Evolutionary conservation across 2,888 invertebrate genomes (phyloP), one percentile per base, ranked within the genome.

Genomic region (Stomorhina lunata): DNA sequence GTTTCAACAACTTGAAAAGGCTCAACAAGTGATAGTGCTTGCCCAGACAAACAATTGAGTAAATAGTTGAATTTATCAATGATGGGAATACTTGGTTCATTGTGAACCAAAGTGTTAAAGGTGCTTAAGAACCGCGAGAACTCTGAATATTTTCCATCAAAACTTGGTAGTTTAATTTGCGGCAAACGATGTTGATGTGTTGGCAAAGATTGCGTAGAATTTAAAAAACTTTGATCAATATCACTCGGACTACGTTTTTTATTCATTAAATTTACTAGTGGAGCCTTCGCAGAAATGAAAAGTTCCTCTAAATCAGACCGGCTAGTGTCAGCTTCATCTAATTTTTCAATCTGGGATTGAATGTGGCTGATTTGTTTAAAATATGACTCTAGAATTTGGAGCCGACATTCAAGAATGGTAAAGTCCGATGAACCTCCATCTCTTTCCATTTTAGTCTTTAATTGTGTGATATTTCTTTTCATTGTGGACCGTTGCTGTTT

Each of bases 371-470:
- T 59, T 53, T 77, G 81, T 27, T 81, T 81, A 9, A 81, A 77
- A 53, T 81, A 61, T 27, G 76, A 59, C 15, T 77, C 66, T 3
- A 81, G 43, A n/a, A 77, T 81, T 72, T 81, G 68, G 1, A 81
- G 53, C 12, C 81, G 40, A 20, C 81, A 73, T 55, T 72, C 77
- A 0, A 77, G 25, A 45, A 69, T 71, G 12, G 76, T 81, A 25
- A 66, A 77, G 37, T 61, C 55, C 2, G 20, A n/a, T n/a, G n/a
- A 27, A 6, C 1, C 68, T 4, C 55, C 68, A 27, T 55, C 40
- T 37, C 20, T 69, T 17, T 71, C 57, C 4, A 71, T 57, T 71
- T 57, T 57, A 0, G 4, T 0, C 25, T 71, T 71, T 25, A 48
- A 25, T 34, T 61, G 71, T 0, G 61, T 61, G 1, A 61, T 71